phyloP scores from a whole-genome alignment of 2,797 vertebrate species.

The Platyrinchus mystaceus region DNA sequence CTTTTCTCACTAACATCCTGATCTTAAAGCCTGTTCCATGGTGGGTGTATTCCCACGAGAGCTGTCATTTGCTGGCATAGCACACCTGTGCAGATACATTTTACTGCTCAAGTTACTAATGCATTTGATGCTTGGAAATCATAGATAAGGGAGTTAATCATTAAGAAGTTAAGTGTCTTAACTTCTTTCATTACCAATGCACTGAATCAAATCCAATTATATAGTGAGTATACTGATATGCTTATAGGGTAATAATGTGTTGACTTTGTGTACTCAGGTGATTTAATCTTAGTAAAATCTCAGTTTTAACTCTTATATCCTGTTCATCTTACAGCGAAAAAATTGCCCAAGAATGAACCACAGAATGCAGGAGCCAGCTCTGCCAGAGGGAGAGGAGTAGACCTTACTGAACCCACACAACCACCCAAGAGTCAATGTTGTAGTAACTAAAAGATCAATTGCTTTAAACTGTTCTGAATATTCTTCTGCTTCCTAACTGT shows the following conservation, averaged over 20 bases:
- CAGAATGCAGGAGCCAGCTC: conserved; percentile 84
- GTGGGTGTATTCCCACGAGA: not conserved
- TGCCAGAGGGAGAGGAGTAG: conserved; percentile 90
- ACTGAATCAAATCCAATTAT: not conserved
- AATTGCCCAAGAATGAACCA: conserved; percentile 95
- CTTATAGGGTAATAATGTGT: not conserved
- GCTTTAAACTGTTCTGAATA: conserved; percentile 75
- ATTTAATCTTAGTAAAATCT: not conserved
- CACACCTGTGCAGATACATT: not conserved
- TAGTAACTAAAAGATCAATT: conserved; percentile 86
- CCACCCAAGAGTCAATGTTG: conserved; percentile 92
- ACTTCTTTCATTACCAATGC: not conserved
- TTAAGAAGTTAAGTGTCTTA: not conserved
- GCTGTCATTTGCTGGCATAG: not conserved
- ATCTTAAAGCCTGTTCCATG: not conserved
- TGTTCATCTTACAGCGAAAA: conserved; percentile 86
- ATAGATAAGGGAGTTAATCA: not conserved
- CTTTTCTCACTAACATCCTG: not conserved
- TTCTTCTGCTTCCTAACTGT: conserved; percentile 81
- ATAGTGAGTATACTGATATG: not conserved
- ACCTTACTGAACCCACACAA: conserved; percentile 94
- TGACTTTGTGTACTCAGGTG: not conserved
- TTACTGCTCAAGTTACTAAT: not conserved
- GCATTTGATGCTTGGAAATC: not conserved
- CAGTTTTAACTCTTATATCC: conserved; percentile 23